Conservation (phyloP, 2,888 invertebrate species). For the Acronicta alni region DNA sequence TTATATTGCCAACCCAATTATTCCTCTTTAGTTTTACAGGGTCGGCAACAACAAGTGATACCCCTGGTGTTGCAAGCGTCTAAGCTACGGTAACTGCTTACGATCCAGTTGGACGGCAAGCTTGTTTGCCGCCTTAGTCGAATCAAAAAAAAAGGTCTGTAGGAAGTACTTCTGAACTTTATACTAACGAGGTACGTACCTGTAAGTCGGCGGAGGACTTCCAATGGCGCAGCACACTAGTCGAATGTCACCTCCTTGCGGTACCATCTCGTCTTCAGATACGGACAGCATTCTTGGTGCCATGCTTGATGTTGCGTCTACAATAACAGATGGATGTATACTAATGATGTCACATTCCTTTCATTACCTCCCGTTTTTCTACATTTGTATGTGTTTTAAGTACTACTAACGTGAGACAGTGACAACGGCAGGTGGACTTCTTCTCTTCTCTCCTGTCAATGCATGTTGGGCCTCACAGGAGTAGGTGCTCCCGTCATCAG, state of each 20-base stretch:
- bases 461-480: constrained; percentile 94
- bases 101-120: no score
- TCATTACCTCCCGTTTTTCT: no score
- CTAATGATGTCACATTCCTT: no score
- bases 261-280: constrained; percentile 90
- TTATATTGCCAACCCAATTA: no score
- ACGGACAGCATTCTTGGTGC: constrained; percentile 92
- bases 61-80: no score
- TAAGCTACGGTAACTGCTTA: no score
- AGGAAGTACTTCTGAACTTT: no score
- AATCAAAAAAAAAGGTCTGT: no score
- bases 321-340: not conserved
- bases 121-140: no score
- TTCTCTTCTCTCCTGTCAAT: constrained; percentile 93
- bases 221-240: constrained; percentile 92
- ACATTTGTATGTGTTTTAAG: no score
- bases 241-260: constrained; percentile 91
- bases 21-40: no score
- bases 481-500: constrained; percentile 93
- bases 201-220: constrained; percentile 92
- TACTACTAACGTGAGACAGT: constrained; percentile 91
- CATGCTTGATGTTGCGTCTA: constrained; percentile 86
- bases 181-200: constrained; percentile 84
- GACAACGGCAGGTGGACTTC: constrained; percentile 91
- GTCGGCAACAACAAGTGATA: no score